Base-by-base conservation (phyloP, 2,797 vertebrate species). In the Dromococcyx pavoninus region DNA sequence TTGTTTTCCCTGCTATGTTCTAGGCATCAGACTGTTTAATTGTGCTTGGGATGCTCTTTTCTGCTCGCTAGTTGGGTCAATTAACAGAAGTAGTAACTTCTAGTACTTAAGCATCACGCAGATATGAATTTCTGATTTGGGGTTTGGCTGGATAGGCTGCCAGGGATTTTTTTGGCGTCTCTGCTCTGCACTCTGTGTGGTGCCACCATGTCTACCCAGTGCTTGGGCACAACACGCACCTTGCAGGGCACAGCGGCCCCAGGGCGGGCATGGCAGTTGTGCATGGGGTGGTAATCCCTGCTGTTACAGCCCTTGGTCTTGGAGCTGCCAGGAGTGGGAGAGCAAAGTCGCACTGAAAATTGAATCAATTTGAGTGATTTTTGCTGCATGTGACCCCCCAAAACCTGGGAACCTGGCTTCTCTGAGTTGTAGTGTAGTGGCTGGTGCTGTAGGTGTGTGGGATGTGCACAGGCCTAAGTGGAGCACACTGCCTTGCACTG, bases 401-500 rank as follows among this genome's bases (percentile, higher is more conserved):
- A 39, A 11, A 69, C 5, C 4, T 4, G 37, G 7, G 50, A 44
- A 33, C 58, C 15, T 43, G 57, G 30, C 28, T 73, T 18, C 44
- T 66, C 27, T 3, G 30, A 46, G 48, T 25, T 46, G 24, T 53
- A 62, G 57, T 35, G 23, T 16, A 2, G 37, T 18, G 48, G 35
- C 39, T 1, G 3, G 16, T 46, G 53, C 77, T 62, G 60, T 4
- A 33, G 75, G 3, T 39, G 4, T 24, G 48, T 66, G 58, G 71
- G 57, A 14, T 13, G 18, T 5, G 57, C 12, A 2, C 21, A 13
- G 48, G 24, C 81, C 67, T 5, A 9, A 23, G 7, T 30, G 61
- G 39, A 66, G 23, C 27, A 5, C 0, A 0, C 72, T 61, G 33
- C 60, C 25, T 69, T 44, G 33, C 2, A 0, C 7, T 22, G 13